Percentiles rank a stretch among this genome's conserved stretches.
These are phyloP conservation scores for Mythimna lalbum DNA, from an alignment of 2,888 invertebrate species.

Conservation along the genomic window DNA sequence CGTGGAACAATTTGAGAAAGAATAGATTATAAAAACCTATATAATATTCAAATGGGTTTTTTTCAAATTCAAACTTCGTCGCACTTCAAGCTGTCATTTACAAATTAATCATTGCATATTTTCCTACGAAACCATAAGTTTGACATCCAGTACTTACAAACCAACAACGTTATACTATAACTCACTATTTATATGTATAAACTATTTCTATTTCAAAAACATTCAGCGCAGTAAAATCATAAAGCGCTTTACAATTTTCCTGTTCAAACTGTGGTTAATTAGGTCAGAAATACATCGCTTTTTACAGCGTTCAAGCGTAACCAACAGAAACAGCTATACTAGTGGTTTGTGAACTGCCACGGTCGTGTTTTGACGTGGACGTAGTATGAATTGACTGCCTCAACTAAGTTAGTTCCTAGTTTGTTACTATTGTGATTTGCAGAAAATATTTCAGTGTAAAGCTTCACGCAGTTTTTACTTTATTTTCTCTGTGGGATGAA, in stretches of 20 bases:
- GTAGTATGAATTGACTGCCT: slow-evolving; percentile 37
- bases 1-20: too few species aligned
- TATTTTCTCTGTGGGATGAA: not conserved
- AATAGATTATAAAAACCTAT: too few species aligned
- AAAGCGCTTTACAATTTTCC: slow-evolving; percentile 39
- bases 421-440: slow-evolving; percentile 25
- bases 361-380: slow-evolving; percentile 13
- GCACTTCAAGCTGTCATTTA: too few species aligned
- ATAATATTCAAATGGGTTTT: too few species aligned
- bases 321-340: slow-evolving; percentile 33
- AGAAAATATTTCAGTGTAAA: slow-evolving; percentile 5
- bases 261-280: slow-evolving; percentile 33
- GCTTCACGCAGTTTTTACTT: not conserved
- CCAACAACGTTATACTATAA: too few species aligned
- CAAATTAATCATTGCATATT: too few species aligned
- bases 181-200: too few species aligned
- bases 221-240: slow-evolving; percentile 18
- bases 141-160: not conserved
- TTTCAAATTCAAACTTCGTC: too few species aligned
- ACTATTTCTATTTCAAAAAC: slow-evolving; percentile 8
- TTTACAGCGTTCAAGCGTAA: slow-evolving; percentile 33
- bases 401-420: slow-evolving; percentile 42
- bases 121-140: not conserved
- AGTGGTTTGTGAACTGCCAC: slow-evolving; percentile 36
- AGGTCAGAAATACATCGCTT: slow-evolving; percentile 42